Conservation (phyloP, 2,888 invertebrate genomes). For the Asteroscopus sphinx region DNA sequence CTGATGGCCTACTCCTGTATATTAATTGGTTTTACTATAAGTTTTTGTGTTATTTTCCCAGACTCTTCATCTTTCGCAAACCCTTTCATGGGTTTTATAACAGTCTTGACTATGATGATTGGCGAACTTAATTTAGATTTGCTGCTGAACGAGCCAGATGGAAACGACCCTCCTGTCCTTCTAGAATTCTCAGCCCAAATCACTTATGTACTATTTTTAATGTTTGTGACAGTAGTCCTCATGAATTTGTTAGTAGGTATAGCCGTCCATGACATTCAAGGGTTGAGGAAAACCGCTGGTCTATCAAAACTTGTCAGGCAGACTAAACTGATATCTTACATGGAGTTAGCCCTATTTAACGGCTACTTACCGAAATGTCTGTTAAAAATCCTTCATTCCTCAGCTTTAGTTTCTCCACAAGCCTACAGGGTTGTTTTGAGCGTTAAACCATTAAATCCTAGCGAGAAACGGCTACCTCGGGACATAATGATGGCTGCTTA, state of each 20-base stretch:
- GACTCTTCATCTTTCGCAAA: slow-evolving; percentile 95
- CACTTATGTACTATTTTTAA: slow-evolving; percentile 94
- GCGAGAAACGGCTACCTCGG: slow-evolving; percentile 94
- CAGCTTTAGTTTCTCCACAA: slow-evolving; percentile 94
- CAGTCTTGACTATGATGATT: slow-evolving; percentile 97
- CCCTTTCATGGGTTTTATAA: slow-evolving; percentile 95
- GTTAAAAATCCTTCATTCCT: slow-evolving; percentile 93
- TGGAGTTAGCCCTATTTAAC: slow-evolving; percentile 95
- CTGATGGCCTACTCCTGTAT: slow-evolving; percentile 96
- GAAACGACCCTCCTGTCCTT: slow-evolving; percentile 93
- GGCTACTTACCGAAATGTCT: slow-evolving; percentile 94
- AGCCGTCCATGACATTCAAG: slow-evolving; percentile 96
- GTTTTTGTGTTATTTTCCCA: slow-evolving; percentile 96
- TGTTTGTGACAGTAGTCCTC: slow-evolving; percentile 95
- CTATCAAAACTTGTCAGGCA: slow-evolving; percentile 95
- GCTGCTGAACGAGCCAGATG: slow-evolving; percentile 93
- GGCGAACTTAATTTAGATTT: slow-evolving; percentile 95
- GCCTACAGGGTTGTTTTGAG: slow-evolving; percentile 95
- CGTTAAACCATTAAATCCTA: slow-evolving; percentile 95
- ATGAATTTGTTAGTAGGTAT: slow-evolving; percentile 97
- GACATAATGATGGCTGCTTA: slow-evolving; percentile 95
- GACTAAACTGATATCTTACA: slow-evolving; percentile 96
- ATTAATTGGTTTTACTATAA: slow-evolving; percentile 95
- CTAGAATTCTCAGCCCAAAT: slow-evolving; percentile 95
- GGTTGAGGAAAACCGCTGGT: slow-evolving; percentile 95